Evolutionary conservation across 2,797 vertebrate genomes (phyloP), one percentile per base, ranked within the genome.

Genomic region (Huso huso): DNA sequence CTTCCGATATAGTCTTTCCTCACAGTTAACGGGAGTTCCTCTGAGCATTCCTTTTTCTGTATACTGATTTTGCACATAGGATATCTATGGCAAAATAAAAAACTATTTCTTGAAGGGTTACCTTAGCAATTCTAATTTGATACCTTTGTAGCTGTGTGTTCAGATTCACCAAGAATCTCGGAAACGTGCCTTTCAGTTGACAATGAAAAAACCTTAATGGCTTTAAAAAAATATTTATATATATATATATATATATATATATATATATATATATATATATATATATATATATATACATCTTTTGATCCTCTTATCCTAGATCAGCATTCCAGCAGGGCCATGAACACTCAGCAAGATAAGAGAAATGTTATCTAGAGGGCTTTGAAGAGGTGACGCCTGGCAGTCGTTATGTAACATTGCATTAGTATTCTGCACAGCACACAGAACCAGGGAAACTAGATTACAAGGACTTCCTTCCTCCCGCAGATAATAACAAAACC

Each of bases 401-500:
- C 23, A 37, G 23, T 4, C 15, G 71, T 86, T 86, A 83, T 76
- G 76, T 85, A 86, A 86, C 76, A 68, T 70, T 57, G 73, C 78
- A 84, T 83, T 84, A 85, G 84, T 82, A 85, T 85, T 86, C 81
- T 69, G 77, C 70, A 77, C 79, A 79, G 80, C 68, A n/a, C 7
- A 49, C 53, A 74, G 77, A 63, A 75, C 70, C 69, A 74, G 80
- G 73, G 82, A 79, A 76, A 73, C 71, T 68, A 82, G 82, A 86
- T 86, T 79, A 79, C 78, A 15, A 60, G 81, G 81, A 85, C 84
- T 82, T 78, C 81, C 75, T 78, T 81, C 79, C 82, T 66, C 83
- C 83, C 82, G 86, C 82, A 23, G 72, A 82, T 74, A 76, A 70
- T 77, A 83, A 63, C 59, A 69, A 73, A 76, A 66, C 63, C 63